Evolutionary conservation across 92 coral and sea anemone genomes (phyloP), one percentile per base, ranked within the genome.

Genomic region (Epizoanthus illoricatus): DNA sequence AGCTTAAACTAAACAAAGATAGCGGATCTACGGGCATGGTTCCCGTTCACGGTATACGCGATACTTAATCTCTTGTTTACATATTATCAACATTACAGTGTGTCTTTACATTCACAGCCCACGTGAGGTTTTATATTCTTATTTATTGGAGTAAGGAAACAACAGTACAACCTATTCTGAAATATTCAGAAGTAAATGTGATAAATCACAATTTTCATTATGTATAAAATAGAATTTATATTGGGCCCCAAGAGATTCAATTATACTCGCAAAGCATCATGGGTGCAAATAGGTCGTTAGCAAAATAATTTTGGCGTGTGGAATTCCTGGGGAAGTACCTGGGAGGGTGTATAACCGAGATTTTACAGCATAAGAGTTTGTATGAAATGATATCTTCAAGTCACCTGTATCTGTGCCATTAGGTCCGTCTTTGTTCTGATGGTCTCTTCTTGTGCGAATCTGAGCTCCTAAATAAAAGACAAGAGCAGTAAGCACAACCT

Each of bases 361-460:
- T 55, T 9, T 55, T 9, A 16, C 54, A 47, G 56, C 8, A 49
- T 5, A 49, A 49, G 56, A 9, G 56, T 28, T 28, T 28, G 13
- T 49, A 49, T 49, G 55, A 49, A 8, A 58, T n/a, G 12, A 57
- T 19, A 13, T 5, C 10, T 2, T 24, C 10, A 28, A 62, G 58
- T 11, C 74, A 94, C 99, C 94, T 96, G 99, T 81, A 96, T 88
- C 80, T 96, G 98, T 36, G 91, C 71, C 89, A 96, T 91, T 47
- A 91, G 83, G 80, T 85, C 90, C 52, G 90, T 83, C 80, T 92
- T 96, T 57, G 83, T 92, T 84, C 93, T 84, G 62, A 85, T 89
- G 73, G 90, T 80, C 83, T 96, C 98, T 18, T 93, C 98, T 52
- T 90, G 89, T 45, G 94, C 85, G 49, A 88, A 73, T 39, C 90